These are phyloP conservation scores for Temnothorax nylanderi DNA, from an alignment of 1,140 invertebrate species.

Conservation along the genomic window DNA sequence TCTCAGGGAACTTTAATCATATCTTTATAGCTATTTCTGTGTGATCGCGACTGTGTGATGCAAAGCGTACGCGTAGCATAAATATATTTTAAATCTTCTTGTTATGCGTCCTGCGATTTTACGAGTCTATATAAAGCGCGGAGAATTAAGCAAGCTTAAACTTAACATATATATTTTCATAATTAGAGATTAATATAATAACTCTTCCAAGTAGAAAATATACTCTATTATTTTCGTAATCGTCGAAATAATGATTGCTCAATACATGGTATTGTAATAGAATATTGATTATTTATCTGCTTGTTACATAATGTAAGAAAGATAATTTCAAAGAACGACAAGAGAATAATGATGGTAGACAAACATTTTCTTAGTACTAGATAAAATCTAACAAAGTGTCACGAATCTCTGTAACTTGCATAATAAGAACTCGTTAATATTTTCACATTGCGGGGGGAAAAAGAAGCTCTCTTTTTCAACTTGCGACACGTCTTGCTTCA, in stretches of 20 bases:
- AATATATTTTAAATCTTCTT: not conserved
- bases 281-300: not conserved
- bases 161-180: not conserved
- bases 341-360: not conserved
- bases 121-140: not conserved
- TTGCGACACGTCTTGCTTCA: not conserved
- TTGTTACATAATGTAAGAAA: not conserved
- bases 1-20: conserved; percentile 41
- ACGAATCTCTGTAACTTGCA: not conserved
- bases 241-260: not conserved
- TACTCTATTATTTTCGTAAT: not conserved
- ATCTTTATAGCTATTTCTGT: conserved; percentile 35
- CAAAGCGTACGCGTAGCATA: conserved; percentile 7
- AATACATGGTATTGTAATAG: not conserved
- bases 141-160: not conserved
- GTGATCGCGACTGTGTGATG: conserved; percentile 16
- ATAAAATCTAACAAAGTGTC: conserved; percentile 20
- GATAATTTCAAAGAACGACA: not conserved
- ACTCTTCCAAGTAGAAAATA: not conserved
- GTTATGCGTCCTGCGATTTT: not conserved
- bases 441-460: not conserved
- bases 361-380: not conserved
- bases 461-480: not conserved
- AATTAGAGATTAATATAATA: not conserved
- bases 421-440: conserved; percentile 11